Evolutionary conservation across 2,113 vertebrate genomes (phyloP).

Genomic region (Solea solea): DNA sequence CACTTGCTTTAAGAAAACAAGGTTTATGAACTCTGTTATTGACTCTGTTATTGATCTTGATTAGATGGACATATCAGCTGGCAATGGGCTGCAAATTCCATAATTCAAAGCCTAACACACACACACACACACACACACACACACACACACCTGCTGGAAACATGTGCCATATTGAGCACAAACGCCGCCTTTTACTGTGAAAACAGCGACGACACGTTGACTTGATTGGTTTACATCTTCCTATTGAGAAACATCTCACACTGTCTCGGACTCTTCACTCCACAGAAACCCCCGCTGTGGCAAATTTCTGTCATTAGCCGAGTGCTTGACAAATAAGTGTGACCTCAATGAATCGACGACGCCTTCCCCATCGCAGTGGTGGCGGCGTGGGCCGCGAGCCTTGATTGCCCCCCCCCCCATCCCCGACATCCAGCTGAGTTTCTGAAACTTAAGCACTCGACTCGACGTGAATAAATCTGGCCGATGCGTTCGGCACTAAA

Average conservation of each 20-base stretch:
- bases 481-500: constrained; percentile 11
- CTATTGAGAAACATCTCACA: constrained; percentile 68
- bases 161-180: constrained; percentile 37
- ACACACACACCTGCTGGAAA: constrained; percentile 1
- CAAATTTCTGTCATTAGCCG: constrained; percentile 64
- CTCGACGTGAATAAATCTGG: constrained; percentile 47
- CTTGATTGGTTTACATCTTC: constrained; percentile 63
- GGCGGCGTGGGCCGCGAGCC: not conserved
- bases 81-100: constrained; percentile 34
- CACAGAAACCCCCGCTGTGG: constrained; percentile 25
- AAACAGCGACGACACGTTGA: constrained; percentile 36
- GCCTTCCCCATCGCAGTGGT: not conserved
- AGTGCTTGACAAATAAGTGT: constrained; percentile 48
- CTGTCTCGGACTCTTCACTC: constrained; percentile 40
- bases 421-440: constrained; percentile 33
- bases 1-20: constrained; percentile 31
- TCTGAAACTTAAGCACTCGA: constrained; percentile 46
- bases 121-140: constrained; percentile 24
- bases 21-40: constrained; percentile 1
- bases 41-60: constrained; percentile 38
- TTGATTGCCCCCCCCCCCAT: not conserved
- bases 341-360: constrained; percentile 39
- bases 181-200: constrained; percentile 42
- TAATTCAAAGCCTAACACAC: constrained; percentile 21
- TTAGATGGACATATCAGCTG: constrained; percentile 39